Base-by-base conservation (phyloP, 2,113 vertebrate genomes). In the Chaetodon trifascialis region DNA sequence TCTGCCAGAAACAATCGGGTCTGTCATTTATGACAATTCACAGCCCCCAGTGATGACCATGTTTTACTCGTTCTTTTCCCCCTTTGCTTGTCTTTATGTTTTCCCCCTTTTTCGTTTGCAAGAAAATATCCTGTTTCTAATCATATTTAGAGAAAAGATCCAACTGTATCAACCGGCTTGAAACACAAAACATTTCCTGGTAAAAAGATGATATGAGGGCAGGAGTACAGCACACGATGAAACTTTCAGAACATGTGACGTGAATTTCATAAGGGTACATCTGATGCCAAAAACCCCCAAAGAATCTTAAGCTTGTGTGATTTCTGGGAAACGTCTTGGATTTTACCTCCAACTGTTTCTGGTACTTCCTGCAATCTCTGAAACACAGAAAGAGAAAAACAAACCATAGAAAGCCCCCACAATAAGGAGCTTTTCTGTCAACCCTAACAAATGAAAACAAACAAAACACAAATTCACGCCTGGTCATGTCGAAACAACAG, bases 361-460 rank as follows among this genome's bases (percentile, higher is more conserved):
- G 25, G 30, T 21, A 62, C 40, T 73, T 82, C 40, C 38, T 63
- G 69, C 38, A 42, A 59, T 54, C 12, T 55, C 1, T 67, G 16
- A 38, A 69, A 83, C 9, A 30, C 67, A 79, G 21, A 55, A 54
- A 77, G 21, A 16, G 8, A 58, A 47, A 66, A 55, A 16, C 5
- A 11, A 64, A 77, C 77, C 25, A 72, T 49, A 59, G 56, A 85
- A 83, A 77, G 47, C 64, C 58, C 79, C 86, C 0, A n/a, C 25
- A 4, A 46, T 70, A 44, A 49, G 4, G 14, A 17, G 30, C 11
- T 56, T 30, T 65, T 17, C 11, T 66, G 4, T 9, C 7, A 52
- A 4, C 12, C 66, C 4, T 42, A 7, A 58, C n/a, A 59, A 16
- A 83, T 19, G 51, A 21, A 15, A 30, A 58, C 12, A 34, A 6